A percentile compares a stretch with the other conserved stretches of the same genome.
phyloP scores from a whole-genome alignment of 2,797 vertebrate genomes.

The Chlorospingus flavigularis region DNA sequence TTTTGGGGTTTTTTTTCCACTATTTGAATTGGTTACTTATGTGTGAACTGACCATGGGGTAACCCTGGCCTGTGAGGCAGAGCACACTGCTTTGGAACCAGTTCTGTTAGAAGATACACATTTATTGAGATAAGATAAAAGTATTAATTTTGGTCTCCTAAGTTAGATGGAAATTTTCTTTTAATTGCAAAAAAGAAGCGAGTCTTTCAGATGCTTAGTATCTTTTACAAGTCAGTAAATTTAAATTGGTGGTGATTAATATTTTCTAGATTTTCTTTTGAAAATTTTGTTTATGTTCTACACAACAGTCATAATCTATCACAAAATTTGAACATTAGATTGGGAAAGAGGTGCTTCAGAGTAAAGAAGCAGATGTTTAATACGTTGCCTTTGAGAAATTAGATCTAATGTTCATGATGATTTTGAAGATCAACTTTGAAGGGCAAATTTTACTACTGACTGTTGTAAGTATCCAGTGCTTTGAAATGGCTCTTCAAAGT shows the following conservation, averaged over 20 bases:
- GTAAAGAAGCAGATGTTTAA: background rate
- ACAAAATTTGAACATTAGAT: background rate
- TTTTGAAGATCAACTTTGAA: background rate
- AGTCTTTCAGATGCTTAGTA: background rate
- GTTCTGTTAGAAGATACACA: background rate
- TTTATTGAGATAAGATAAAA: background rate
- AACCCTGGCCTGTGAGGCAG: background rate
- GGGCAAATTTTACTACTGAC: background rate
- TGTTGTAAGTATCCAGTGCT: background rate
- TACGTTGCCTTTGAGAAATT: background rate
- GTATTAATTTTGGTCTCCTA: background rate
- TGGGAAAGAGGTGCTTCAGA: background rate
- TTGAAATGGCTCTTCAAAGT: background rate
- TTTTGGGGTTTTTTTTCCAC: accelerated
- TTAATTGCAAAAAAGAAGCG: background rate
- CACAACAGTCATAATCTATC: background rate
- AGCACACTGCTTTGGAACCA: background rate
- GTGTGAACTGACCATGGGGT: background rate
- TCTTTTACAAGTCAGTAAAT: background rate
- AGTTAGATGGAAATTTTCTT: background rate
- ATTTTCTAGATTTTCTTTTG: background rate
- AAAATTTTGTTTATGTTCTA: background rate
- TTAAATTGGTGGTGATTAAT: background rate
- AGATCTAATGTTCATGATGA: background rate
- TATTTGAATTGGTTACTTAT: background rate